Evolutionary conservation across 1,140 invertebrate genomes (phyloP).

Genomic region (Steinernema feltiae): DNA sequence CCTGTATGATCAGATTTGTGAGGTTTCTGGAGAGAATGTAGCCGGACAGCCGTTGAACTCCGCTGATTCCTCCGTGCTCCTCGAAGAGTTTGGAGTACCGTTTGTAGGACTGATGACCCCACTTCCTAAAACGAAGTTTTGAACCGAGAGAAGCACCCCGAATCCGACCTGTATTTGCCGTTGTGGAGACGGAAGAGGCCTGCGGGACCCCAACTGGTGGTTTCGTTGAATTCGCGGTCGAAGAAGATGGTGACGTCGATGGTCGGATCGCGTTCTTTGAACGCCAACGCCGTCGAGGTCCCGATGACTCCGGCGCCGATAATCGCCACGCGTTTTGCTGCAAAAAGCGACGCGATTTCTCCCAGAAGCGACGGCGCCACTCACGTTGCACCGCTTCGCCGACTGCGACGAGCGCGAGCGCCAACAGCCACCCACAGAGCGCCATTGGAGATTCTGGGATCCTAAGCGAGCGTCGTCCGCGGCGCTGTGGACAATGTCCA

Average conservation of each 20-base stretch:
- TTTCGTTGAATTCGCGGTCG: conserved; percentile 23
- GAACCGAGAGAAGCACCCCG: not conserved
- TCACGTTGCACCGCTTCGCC: too few species aligned
- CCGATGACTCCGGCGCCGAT: conserved; percentile 30
- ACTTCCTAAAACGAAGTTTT: conserved; percentile 19
- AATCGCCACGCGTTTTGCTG: conserved; percentile 17
- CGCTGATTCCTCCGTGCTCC: conserved; percentile 15
- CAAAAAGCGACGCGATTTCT: not conserved
- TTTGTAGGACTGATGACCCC: conserved; percentile 14
- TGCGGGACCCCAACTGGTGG: conserved; percentile 25
- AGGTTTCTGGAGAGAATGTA: conserved; percentile 25
- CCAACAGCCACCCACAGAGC: too few species aligned
- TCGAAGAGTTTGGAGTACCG: conserved; percentile 22
- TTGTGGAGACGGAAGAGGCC: conserved; percentile 25
- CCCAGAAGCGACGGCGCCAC: not conserved
- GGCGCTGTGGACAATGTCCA: not conserved
- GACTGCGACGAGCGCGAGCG: too few species aligned
- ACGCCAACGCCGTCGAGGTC: conserved; percentile 19
- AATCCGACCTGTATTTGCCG: conserved; percentile 15
- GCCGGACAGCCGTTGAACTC: conserved; percentile 27
- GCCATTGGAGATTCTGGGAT: not conserved
- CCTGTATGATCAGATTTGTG: not conserved
- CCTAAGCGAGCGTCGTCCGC: not conserved
- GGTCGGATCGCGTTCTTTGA: not conserved
- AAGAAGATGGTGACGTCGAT: conserved; percentile 20